These are phyloP conservation scores for Calonectris borealis DNA, from an alignment of 2,113 vertebrate genomes.

Conservation along the genomic window DNA sequence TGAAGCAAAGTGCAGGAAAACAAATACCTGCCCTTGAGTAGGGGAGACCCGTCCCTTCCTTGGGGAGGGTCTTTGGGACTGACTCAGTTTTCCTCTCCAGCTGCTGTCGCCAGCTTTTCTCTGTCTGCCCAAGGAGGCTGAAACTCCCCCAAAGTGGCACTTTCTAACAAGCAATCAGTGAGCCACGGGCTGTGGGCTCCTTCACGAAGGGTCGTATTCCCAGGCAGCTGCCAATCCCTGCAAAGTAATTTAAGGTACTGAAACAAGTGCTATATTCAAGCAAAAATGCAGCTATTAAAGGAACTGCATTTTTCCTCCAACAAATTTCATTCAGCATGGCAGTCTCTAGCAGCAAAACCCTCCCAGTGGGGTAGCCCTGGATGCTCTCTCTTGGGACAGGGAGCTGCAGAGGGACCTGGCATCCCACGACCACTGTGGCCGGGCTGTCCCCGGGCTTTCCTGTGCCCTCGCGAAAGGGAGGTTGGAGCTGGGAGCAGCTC, in stretches of 20 bases:
- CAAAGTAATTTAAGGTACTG: background rate
- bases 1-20: background rate
- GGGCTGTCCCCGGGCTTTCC: background rate
- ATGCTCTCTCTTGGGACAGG: background rate
- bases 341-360: background rate
- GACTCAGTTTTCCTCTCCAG: background rate
- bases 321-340: background rate
- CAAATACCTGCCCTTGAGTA: background rate
- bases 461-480: background rate
- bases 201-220: background rate
- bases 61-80: background rate
- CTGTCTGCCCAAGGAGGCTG: background rate
- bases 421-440: accelerated
- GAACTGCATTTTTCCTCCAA: background rate
- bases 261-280: background rate
- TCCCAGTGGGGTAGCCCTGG: background rate
- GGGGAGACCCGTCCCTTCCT: background rate
- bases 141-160: background rate
- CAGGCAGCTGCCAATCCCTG: background rate
- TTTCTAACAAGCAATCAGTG: background rate
- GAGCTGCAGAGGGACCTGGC: background rate
- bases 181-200: background rate
- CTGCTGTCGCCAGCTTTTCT: background rate
- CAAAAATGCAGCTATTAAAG: background rate
- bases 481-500: background rate